Evolutionary conservation across 1,140 invertebrate species (phyloP).

Genomic region (Bombus affinis): DNA sequence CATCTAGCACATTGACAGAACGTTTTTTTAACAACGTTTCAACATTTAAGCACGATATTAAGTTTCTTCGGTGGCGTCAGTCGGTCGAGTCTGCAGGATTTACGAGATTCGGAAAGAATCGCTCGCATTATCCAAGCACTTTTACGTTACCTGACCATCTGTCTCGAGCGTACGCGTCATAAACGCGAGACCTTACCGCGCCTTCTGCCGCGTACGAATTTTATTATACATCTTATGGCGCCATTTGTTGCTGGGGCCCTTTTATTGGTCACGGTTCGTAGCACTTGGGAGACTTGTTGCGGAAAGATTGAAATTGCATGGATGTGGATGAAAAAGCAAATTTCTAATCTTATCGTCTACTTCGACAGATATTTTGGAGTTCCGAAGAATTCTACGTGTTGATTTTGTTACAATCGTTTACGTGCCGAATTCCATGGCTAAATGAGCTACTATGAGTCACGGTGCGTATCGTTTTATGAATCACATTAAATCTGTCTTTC

Average conservation of each 20-base stretch:
- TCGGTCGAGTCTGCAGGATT: not conserved
- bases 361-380: fast-evolving
- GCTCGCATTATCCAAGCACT: constrained; percentile 14
- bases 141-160: constrained; percentile 21
- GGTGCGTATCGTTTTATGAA: too few species aligned
- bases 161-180: constrained; percentile 19
- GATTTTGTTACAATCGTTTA: too few species aligned
- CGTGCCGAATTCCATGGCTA: too few species aligned
- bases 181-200: constrained; percentile 18
- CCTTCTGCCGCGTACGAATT: constrained; percentile 51
- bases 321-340: too few species aligned
- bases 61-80: not conserved
- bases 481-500: too few species aligned
- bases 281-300: constrained; percentile 10
- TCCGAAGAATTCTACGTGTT: too few species aligned
- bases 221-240: constrained; percentile 32
- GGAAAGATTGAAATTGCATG: too few species aligned
- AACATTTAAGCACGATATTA: not conserved
- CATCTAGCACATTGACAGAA: not conserved
- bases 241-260: too few species aligned
- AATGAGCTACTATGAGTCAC: too few species aligned
- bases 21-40: not conserved
- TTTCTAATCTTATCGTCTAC: too few species aligned
- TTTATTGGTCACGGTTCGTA: constrained; percentile 51
- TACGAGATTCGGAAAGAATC: constrained; percentile 4